Evolutionary conservation across 2,888 invertebrate genomes (phyloP).

Genomic region (Meta bourneti): DNA sequence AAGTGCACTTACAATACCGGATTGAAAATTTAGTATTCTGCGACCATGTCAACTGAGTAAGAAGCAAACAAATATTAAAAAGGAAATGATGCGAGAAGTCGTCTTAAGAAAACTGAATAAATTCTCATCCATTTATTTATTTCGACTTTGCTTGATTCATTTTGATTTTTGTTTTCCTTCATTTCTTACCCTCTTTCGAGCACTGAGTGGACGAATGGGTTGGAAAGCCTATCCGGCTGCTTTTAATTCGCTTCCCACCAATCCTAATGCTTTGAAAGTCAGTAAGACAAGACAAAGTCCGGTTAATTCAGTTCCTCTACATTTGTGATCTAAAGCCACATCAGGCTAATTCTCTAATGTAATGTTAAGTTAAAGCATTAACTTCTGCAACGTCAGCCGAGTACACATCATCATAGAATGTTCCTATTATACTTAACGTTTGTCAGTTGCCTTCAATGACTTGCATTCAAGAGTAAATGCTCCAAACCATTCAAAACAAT

Average conservation of each 20-base stretch:
- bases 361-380: background rate
- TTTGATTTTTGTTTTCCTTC: conserved; percentile 37
- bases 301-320: background rate
- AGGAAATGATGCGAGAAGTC: conserved; percentile 45
- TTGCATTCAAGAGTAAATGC: background rate
- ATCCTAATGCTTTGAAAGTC: no score
- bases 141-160: conserved; percentile 26
- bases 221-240: no score
- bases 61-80: conserved; percentile 71
- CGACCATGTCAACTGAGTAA: conserved; percentile 64
- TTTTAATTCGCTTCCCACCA: no score
- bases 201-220: no score
- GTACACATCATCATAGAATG: background rate
- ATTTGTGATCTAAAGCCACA: background rate
- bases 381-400: background rate
- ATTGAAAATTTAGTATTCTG: conserved; percentile 75
- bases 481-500: background rate
- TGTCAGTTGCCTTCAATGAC: background rate
- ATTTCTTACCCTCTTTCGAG: background rate
- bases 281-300: no score
- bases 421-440: background rate
- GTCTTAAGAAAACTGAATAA: conserved; percentile 34
- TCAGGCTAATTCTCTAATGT: background rate
- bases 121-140: conserved; percentile 55
- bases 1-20: conserved; percentile 64